Evolutionary conservation across 1,140 invertebrate genomes (phyloP).

Genomic region (Hesperophylax magnus): DNA sequence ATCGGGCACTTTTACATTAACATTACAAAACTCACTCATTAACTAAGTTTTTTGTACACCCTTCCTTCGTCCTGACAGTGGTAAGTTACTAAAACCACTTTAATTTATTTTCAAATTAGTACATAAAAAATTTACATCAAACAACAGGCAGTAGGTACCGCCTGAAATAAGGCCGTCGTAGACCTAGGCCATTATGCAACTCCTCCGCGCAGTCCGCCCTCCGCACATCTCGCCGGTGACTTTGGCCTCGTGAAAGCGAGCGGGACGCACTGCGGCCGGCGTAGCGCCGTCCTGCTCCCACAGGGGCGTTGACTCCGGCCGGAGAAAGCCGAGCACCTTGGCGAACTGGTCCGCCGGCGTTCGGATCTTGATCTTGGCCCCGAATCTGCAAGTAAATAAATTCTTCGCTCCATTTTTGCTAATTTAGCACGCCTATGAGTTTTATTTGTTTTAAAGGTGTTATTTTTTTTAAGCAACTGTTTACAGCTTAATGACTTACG

Average conservation of each 20-base stretch:
- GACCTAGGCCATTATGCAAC: conserved; percentile 35
- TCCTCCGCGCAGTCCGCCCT: not conserved
- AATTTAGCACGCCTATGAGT: not conserved
- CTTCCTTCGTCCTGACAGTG: no score
- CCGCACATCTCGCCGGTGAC: conserved; percentile 16
- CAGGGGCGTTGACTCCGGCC: conserved; percentile 38
- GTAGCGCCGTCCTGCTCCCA: conserved; percentile 11
- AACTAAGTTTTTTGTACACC: no score
- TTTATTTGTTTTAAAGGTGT: not conserved
- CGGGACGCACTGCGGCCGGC: not conserved
- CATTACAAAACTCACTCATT: no score
- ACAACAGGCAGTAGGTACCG: not conserved
- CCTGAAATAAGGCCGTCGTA: not conserved
- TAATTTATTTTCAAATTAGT: no score
- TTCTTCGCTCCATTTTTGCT: not conserved
- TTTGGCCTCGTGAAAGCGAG: conserved; percentile 26
- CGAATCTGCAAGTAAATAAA: conserved; percentile 29
- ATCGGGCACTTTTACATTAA: no score
- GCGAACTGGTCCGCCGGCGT: conserved; percentile 1
- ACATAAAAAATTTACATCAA: no score
- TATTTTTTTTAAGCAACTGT: no score
- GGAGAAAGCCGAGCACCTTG: not conserved
- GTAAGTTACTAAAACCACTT: no score
- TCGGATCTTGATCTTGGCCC: conserved; percentile 51
- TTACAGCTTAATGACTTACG: not conserved